Base-by-base conservation (phyloP, 1,140 invertebrate genomes). In the Daktulosphaira vitifoliae region DNA sequence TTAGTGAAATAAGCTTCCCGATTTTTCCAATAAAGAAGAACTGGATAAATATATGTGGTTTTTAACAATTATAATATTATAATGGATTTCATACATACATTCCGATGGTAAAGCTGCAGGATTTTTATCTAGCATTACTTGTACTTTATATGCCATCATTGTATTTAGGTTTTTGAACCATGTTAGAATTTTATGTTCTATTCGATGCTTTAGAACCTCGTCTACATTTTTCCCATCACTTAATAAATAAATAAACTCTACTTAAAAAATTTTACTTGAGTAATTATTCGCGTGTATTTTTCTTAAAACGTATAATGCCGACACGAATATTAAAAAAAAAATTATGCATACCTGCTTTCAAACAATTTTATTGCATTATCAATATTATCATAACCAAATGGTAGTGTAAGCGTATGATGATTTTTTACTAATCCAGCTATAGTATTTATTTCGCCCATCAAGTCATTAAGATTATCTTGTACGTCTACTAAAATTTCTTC, bases 1-100 rank as follows among this genome's bases (percentile, higher is more conserved):
- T 81, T 54, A 87, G 76, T 70, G 84, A 81, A 8, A 85, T 75
- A 37, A 78, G 81, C 42, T 88, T 81, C 69, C 87, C 84, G 29
- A 82, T 78, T 15, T 84, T 80, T 73, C 87, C 85, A 22, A 74
- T 62, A 8, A 77, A 69, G 48, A 71, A 29, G 81, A 74, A 22
- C 56, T 62, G 8, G 18, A n/a, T 3, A 48, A 2, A 48, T 20
- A 48, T 18, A 22, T 20, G 7, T 22, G 11, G 18, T 16, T 6
- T 18, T 20, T 16, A 33, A 33, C n/a, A 3, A 44, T 4, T 44
- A 44, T 44, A 15, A 44, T 44, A 7, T 44, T 3, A 44, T 11
- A 44, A 44, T n/a, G n/a, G n/a, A n/a, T n/a, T n/a, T n/a, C n/a
- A 42, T 23, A 33, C 5, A 1, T 62, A 62, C 56, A 62, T 29